phyloP scores from a whole-genome alignment of 2,113 vertebrate species.

The Prunella fulvescens region DNA sequence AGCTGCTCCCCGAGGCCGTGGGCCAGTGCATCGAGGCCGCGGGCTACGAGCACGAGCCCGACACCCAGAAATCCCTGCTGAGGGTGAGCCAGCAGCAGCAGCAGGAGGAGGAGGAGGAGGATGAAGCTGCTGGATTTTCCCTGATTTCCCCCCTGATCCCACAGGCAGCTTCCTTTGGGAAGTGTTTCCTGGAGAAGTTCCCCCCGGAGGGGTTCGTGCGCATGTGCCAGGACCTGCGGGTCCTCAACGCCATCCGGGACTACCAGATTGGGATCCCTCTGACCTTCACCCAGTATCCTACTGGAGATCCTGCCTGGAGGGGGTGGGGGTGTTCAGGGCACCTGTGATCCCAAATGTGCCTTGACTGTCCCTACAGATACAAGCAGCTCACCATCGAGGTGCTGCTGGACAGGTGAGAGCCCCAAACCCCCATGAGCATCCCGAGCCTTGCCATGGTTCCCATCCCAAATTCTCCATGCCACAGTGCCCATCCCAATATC shows the following conservation, averaged over 20 bases:
- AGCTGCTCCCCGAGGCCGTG: constrained; percentile 85
- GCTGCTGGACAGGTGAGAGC: constrained; percentile 83
- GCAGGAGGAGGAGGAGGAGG: neutral
- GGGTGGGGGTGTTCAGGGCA: too few relatives aligned
- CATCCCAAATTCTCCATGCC: rapidly evolving
- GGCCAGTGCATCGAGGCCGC: constrained; percentile 90
- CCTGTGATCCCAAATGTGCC: neutral
- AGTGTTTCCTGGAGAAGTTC: constrained; percentile 85
- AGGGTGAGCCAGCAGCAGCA: constrained; percentile 74
- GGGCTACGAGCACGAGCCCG: constrained; percentile 83
- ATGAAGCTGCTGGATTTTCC: neutral
- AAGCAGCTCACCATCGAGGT: constrained; percentile 92
- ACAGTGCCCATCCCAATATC: rapidly evolving
- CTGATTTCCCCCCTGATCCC: neutral
- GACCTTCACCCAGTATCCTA: constrained; percentile 83
- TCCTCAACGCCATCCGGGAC: constrained; percentile 84
- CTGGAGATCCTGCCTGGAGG: constrained; percentile 1
- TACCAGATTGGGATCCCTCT: constrained; percentile 86
- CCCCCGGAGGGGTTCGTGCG: constrained; percentile 78
- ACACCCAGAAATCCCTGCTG: constrained; percentile 89
- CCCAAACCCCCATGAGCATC: too few relatives aligned
- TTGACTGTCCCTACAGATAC: constrained; percentile 77
- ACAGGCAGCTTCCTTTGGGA: constrained; percentile 86
- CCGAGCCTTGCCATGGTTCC: neutral
- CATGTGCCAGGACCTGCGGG: constrained; percentile 83